These are phyloP conservation scores for Parascotia fuliginaria DNA, from an alignment of 2,888 invertebrate species.

Conservation along the genomic window DNA sequence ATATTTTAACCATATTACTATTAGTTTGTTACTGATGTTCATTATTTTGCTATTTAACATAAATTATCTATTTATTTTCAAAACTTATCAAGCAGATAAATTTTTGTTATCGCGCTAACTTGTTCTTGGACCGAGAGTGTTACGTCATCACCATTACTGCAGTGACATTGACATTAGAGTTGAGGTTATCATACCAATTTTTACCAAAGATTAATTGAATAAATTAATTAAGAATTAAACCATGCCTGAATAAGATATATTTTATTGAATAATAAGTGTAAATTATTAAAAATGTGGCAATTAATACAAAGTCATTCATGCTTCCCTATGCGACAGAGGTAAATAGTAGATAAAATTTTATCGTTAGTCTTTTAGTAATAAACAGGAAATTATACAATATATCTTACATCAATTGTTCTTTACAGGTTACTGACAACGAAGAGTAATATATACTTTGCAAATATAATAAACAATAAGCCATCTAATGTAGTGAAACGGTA, in stretches of 20 bases:
- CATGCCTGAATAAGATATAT: slow-evolving; percentile 45
- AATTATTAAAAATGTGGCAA: slow-evolving; percentile 70
- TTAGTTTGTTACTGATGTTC: too few species aligned
- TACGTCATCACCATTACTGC: slow-evolving; percentile 39
- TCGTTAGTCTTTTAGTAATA: slow-evolving; percentile 14
- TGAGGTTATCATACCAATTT: slow-evolving; percentile 34
- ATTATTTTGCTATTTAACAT: too few species aligned
- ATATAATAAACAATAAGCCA: slow-evolving; percentile 66
- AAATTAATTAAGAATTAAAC: slow-evolving; percentile 44
- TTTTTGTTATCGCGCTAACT: too few species aligned
- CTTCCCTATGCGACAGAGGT: slow-evolving; percentile 69
- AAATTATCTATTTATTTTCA: too few species aligned
- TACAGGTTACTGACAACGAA: slow-evolving; percentile 68
- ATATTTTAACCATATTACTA: too few species aligned
- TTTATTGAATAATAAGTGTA: slow-evolving; percentile 14
- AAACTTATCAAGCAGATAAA: too few species aligned
- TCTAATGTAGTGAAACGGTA: slow-evolving; percentile 61
- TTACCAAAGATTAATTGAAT: slow-evolving; percentile 23
- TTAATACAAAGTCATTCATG: slow-evolving; percentile 69
- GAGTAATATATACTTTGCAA: slow-evolving; percentile 58
- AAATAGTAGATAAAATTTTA: slow-evolving; percentile 25
- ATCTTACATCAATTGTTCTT: slow-evolving; percentile 32
- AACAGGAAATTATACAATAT: slow-evolving; percentile 9
- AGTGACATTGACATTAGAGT: slow-evolving; percentile 36
- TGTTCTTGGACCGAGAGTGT: slow-evolving; percentile 29